Evolutionary conservation across 2,888 invertebrate species (phyloP).

Genomic region (Plemyria rubiginata): DNA sequence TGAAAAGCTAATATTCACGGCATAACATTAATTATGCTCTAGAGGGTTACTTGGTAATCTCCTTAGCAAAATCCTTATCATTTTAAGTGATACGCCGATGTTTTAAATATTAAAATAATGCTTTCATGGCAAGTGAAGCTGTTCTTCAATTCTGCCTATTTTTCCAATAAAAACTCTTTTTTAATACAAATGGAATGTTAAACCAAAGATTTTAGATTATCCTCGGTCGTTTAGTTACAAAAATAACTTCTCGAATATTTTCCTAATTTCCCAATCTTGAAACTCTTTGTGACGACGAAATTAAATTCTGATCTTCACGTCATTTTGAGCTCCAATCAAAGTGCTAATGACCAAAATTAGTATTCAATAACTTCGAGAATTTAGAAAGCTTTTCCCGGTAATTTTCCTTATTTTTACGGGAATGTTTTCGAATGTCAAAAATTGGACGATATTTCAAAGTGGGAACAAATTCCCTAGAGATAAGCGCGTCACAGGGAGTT

Average conservation of each 20-base stretch:
- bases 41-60: slow-evolving; percentile 70
- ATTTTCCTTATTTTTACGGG: slow-evolving; percentile 51
- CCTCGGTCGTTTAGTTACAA: background rate
- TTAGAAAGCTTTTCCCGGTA: slow-evolving; percentile 42
- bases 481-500: slow-evolving; percentile 64
- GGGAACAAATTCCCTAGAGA: slow-evolving; percentile 66
- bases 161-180: background rate
- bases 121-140: slow-evolving; percentile 43
- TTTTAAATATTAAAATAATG: slow-evolving; percentile 60
- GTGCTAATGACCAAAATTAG: slow-evolving; percentile 45
- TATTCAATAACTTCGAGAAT: slow-evolving; percentile 45
- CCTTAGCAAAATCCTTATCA: slow-evolving; percentile 72
- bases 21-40: slow-evolving; percentile 80
- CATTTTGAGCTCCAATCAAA: slow-evolving; percentile 42
- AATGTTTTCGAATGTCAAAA: slow-evolving; percentile 67
- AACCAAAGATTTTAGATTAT: background rate
- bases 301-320: slow-evolving; percentile 28
- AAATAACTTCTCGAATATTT: background rate
- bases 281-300: slow-evolving; percentile 23
- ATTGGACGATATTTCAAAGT: slow-evolving; percentile 71
- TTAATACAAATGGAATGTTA: slow-evolving; percentile 1
- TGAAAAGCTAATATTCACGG: slow-evolving; percentile 82
- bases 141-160: slow-evolving; percentile 17
- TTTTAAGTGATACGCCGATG: slow-evolving; percentile 68
- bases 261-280: slow-evolving; percentile 1